Base-by-base conservation (phyloP, 2,797 vertebrate genomes). In the Falco biarmicus region DNA sequence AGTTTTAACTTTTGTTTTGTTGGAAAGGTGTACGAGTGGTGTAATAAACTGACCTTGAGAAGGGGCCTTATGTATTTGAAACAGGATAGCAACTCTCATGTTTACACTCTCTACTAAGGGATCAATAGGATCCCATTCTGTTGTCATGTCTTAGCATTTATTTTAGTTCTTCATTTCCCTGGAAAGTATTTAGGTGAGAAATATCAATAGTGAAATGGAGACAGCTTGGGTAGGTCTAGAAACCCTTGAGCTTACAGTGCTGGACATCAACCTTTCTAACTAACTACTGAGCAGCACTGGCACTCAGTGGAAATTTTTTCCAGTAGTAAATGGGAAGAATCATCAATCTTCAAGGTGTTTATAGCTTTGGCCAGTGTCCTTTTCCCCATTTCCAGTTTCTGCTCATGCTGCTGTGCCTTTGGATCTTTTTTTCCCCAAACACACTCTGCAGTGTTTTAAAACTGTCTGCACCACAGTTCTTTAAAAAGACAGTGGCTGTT, bases 161-260 rank as follows among this genome's bases (percentile, higher is more conserved):
- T 89, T 93, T 89, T 87, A 53, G 32, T 74, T 76, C 48, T 76
- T 95, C 8, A 47, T 94, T 94, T 90, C 29, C 32, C 68, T 69
- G 43, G 60, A 18, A 93, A 87, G 11, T 69, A 15, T 37, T 87
- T 74, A 85, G 53, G 41, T 94, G 75, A 83, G 86, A 90, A 95
- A 51, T 60, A 8, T 50, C 87, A 48, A 15, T 65, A 84, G 65
- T 66, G 43, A 90, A 81, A 79, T 60, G 31, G 57, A 94, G 80
- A 84, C 51, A 84, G 41, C 45, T 84, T 79, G 22, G 16, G 16
- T 79, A 90, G 53, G 18, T 90, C 59, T 82, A 86, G 80, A 93
- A 90, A 84, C 57, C 22, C 59, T 60, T 76, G 87, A 90, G 59
- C 20, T 90, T 88, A 69, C 39, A 24, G 32, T 60, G 12, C 25